Base-by-base conservation (phyloP, 2,888 invertebrate genomes). In the Drosophila anomelani region DNA sequence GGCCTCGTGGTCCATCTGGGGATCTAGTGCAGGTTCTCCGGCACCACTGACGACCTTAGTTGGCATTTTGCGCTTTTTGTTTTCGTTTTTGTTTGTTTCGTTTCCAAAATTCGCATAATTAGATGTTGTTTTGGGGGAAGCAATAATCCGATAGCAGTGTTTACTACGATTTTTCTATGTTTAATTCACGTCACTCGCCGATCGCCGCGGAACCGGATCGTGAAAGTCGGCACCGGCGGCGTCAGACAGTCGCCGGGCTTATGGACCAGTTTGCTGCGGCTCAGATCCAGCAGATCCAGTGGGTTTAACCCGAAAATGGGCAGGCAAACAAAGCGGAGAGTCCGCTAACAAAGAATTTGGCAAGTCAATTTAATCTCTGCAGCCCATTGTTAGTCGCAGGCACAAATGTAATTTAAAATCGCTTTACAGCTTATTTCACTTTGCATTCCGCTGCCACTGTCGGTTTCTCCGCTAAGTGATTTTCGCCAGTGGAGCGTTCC, bases 121-220 rank as follows among this genome's bases (percentile, higher is more conserved):
- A 55, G 58, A 36, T 67, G 54, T 80, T 72, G 67, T 59, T 71
- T 75, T 56, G 53, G 63, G 44, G 49, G 23, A 58, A 36, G 23
- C 34, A 41, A 64, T 34, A 49, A n/a, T 60, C 20, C 29, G 15
- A 34, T 26, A 17, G 26, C 47, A 12, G 39, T 60, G 49, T 39
- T 61, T 67, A 62, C 62, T 70, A 60, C 59, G 55, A 47, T 59
- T 60, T 66, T 59, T 61, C 68, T 63, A 47, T 67, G 70, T 78
- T 78, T 49, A 63, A 79, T 80, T 79, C 87, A 87, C 89, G 89
- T 88, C 85, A 88, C 75, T 79, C 75, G 75, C 75, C 76, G 56
- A 53, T 77, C 56, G 56, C 23, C 73, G 29, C 59, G 36, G 68
- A 66, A 76, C 80, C 79, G 77, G 81, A 78, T 88, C 83, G 86